A percentile compares a stretch with the other conserved stretches of the same genome.
phyloP scores from a whole-genome alignment of 2,113 vertebrate genomes.

The Pterocles gutturalis region DNA sequence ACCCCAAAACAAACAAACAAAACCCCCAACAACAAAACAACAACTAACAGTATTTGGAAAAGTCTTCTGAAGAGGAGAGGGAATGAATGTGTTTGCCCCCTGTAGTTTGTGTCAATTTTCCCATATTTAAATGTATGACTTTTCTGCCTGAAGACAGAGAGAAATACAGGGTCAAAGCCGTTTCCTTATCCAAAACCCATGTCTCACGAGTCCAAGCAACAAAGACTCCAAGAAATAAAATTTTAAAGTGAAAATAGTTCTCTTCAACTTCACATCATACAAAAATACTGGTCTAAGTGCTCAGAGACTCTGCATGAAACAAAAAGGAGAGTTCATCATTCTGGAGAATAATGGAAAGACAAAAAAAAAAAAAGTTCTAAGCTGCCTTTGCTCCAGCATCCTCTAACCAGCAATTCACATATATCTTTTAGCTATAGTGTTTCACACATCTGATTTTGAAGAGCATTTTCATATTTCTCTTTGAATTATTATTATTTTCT shows the following conservation, averaged over 20 bases:
- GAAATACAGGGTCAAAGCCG: not conserved
- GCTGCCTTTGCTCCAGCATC: slow-evolving; percentile 11
- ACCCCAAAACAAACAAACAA: too few species aligned
- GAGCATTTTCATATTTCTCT: slow-evolving; percentile 47
- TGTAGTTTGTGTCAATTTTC: slow-evolving; percentile 1
- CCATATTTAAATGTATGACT: slow-evolving; percentile 13
- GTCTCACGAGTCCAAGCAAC: not conserved
- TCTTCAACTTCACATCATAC: not conserved
- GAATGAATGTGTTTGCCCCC: not conserved
- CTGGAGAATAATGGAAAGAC: not conserved
- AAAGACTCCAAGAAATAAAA: not conserved
- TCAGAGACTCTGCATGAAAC: not conserved
- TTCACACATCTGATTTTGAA: slow-evolving; percentile 49
- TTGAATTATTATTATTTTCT: slow-evolving; percentile 51
- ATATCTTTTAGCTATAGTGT: not conserved
- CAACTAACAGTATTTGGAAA: not conserved
- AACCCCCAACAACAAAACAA: not conserved
- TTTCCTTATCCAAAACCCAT: not conserved
- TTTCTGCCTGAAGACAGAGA: slow-evolving; percentile 9
- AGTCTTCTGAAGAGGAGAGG: not conserved
- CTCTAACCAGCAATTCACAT: slow-evolving; percentile 4
- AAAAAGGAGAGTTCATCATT: not conserved
- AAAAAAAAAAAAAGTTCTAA: not conserved
- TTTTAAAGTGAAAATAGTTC: slow-evolving; percentile 24
- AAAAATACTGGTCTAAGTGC: not conserved